A percentile compares a stretch with the other conserved stretches of the same genome.
Conservation (phyloP, 2,888 invertebrate species). For the Drosophila peninsularis region DNA sequence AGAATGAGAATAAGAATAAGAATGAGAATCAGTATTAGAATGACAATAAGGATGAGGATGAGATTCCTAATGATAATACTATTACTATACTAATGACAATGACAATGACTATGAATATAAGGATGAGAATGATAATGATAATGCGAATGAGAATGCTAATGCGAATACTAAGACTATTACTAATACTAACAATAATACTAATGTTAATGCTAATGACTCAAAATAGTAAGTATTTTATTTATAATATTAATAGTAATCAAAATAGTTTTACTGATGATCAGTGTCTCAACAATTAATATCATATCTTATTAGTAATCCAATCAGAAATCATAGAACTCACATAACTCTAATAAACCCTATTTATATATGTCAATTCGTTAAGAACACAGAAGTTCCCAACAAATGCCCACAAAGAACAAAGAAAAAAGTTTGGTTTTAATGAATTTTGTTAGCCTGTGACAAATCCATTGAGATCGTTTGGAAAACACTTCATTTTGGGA, state of each 20-base stretch:
- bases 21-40: neutral
- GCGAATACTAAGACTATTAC: neutral
- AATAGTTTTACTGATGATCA: neutral
- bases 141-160: neutral
- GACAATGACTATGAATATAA: neutral
- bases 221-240: too few species aligned
- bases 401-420: neutral
- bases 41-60: neutral
- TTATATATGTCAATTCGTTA: neutral
- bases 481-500: constrained; percentile 33
- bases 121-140: neutral
- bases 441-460: constrained; percentile 7
- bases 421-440: neutral
- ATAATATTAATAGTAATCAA: too few species aligned
- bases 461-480: constrained; percentile 28
- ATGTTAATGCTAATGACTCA: neutral
- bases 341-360: neutral
- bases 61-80: neutral
- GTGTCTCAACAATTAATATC: too few species aligned
- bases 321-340: neutral
- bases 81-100: too few species aligned
- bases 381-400: neutral
- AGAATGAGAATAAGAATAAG: neutral
- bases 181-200: neutral
- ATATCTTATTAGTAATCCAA: neutral